Base-by-base conservation (phyloP, 1,140 invertebrate species). In the Chironomus tepperi region DNA sequence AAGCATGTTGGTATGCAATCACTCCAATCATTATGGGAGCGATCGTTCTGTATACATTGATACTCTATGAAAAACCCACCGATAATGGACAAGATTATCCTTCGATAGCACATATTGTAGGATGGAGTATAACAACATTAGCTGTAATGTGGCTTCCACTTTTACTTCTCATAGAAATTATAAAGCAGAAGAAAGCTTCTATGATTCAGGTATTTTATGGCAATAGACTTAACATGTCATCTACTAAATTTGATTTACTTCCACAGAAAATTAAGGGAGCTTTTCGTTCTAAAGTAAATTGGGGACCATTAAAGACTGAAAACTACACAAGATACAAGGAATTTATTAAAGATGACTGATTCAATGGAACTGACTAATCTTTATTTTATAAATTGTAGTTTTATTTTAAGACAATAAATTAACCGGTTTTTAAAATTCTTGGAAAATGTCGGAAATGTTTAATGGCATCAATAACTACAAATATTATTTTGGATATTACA, bases 1-100 rank as follows among this genome's bases (percentile, higher is more conserved):
- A 91, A 77, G 79, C 93, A 12, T 94, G 91, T 77, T 96, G 94
- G 93, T 85, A 86, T 1, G 83, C 92, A 24, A 81, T 93, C 42
- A 91, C 91, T 6, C 93, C 93, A 0, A 77, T 89, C 19, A 83
- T 92, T 12, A 87, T 95, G 82, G 86, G 12, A 15, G 47, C 47
- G 0, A 57, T 57, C 15, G 47, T 57, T 57, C 12, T 57, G 12
- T 57, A 57, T 15, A 15, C 47, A 12, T 15, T 57, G 5, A n/a
- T 57, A 12, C n/a, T n/a, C 15, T 57, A n/a, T 57, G 10, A 57
- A 15, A 5, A 5, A 12, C 47, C 47, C 1, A 57, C 9, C 15
- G 47, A 57, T 57, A n/a, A n/a, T 57, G 12, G n/a, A n/a, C n/a
- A 57, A 5, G 12, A 57, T 12, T 57, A 57, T 57, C 47, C 47